Evolutionary conservation across 1,140 invertebrate species (phyloP), one percentile per base, ranked within the genome.

Genomic region (Eumaeus atala): DNA sequence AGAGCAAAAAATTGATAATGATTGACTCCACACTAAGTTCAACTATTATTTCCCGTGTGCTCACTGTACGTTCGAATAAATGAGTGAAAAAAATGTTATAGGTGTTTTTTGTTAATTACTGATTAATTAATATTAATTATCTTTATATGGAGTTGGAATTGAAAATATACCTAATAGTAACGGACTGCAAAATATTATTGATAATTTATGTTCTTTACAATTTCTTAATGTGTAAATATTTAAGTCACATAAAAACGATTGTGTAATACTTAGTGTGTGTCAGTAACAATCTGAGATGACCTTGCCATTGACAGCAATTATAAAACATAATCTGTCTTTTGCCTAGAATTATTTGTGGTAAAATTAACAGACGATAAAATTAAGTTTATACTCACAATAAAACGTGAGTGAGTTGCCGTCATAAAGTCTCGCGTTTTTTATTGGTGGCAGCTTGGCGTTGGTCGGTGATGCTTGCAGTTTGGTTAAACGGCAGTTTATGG

Each of bases 321-420:
- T 72, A 77, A 77, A 74, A 77, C 77, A 70, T 74, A 70, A 75
- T 71, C 66, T 55, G 53, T 55, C 58, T 35, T 58, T 58, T 77
- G 74, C 68, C 74, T 84, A 79, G 74, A 66, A 84, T 84, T 87
- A 84, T 87, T 87, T 83, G 81, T 83, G 83, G 81, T 82, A 74
- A 84, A 87, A 87, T 87, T 84, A 87, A 87, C 81, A 87, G 83
- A 84, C 83, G 79, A 84, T 87, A 87, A 87, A 87, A 84, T 84
- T 87, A 84, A 84, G 79, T 86, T 86, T 86, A 86, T 86, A 86
- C 78, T 83, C 79, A 83, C 83, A 87, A 84, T 87, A 84, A 87
- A 84, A 87, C 77, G 81, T 82, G 83, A 86, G 76, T 83, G 79
- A 87, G 81, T 87, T 84, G 78, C 81, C 78, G 77, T 84, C 83